A percentile compares a stretch with the other conserved stretches of the same genome.
phyloP scores from a whole-genome alignment of 2,888 invertebrate genomes.

The Agrotis segetum region DNA sequence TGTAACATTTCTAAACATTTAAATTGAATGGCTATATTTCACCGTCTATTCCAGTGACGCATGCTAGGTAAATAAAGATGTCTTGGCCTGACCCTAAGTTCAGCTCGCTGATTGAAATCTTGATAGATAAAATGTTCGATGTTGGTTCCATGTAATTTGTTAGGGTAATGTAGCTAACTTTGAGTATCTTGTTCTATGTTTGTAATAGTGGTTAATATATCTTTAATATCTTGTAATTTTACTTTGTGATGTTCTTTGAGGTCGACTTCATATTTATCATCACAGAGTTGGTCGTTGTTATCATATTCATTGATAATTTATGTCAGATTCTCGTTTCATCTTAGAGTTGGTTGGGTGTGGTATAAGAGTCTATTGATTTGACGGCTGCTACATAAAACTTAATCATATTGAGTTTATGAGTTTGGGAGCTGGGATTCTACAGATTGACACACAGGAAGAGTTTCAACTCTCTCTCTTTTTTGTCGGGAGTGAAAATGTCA shows the following conservation, averaged over 20 bases:
- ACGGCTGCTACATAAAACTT: background rate
- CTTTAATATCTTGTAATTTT: constrained; percentile 20
- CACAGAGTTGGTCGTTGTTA: constrained; percentile 1
- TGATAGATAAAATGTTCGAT: constrained; percentile 55
- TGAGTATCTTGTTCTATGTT: constrained; percentile 16
- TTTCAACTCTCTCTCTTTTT: no score
- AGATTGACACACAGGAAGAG: no score
- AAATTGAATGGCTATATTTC: constrained; percentile 57
- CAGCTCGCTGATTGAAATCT: constrained; percentile 66
- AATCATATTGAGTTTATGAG: no score
- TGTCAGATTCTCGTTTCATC: background rate
- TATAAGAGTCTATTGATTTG: background rate
- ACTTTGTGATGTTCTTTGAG: constrained; percentile 2
- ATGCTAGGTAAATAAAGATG: constrained; percentile 61
- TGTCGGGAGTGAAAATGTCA: no score
- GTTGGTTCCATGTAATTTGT: constrained; percentile 52
- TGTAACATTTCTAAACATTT: constrained; percentile 36
- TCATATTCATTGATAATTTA: constrained; percentile 15
- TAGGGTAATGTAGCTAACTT: constrained; percentile 29
- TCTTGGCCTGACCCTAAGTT: constrained; percentile 58
- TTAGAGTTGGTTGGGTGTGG: background rate
- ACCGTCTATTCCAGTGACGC: constrained; percentile 37
- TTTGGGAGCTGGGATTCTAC: no score
- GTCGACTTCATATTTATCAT: constrained; percentile 9
- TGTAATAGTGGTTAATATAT: constrained; percentile 22